These are phyloP conservation scores for Urocitellus parryii DNA, from an alignment of 2,113 vertebrate species.

Conservation along the genomic window DNA sequence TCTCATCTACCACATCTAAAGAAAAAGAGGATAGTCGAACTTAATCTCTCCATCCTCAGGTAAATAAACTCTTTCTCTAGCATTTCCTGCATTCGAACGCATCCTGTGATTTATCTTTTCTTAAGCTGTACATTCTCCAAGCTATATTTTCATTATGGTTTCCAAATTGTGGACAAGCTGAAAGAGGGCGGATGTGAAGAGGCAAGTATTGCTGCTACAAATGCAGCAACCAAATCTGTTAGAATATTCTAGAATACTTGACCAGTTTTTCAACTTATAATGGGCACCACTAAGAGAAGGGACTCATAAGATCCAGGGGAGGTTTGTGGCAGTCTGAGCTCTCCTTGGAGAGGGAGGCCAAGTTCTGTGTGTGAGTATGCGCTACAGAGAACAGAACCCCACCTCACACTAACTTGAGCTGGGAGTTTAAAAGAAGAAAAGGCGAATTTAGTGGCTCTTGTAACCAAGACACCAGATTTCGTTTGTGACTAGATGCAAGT, in stretches of 20 bases:
- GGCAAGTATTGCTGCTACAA: neutral
- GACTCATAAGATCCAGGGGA: neutral
- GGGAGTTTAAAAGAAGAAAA: neutral
- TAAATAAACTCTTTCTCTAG: neutral
- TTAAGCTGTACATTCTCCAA: neutral
- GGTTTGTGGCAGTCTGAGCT: neutral
- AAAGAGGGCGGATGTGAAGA: neutral
- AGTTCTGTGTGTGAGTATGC: neutral
- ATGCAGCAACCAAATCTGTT: neutral
- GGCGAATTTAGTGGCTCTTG: neutral
- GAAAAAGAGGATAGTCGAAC: neutral
- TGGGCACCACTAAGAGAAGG: neutral
- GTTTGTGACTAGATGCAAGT: neutral
- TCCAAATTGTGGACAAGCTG: conserved; percentile 21
- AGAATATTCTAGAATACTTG: neutral
- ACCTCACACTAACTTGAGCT: neutral
- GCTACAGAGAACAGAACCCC: neutral
- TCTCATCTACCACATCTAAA: neutral
- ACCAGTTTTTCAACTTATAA: conserved; percentile 10
- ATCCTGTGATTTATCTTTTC: neutral
- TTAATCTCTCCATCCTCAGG: neutral
- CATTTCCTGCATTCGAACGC: neutral
- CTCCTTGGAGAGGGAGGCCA: neutral
- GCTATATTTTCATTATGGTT: conserved; percentile 1
- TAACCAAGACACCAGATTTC: neutral